A percentile compares a stretch with the other conserved stretches of the same genome.
These are phyloP conservation scores for Hephaestus fuliginosus DNA, from an alignment of 2,797 vertebrate genomes.

Conservation along the genomic window DNA sequence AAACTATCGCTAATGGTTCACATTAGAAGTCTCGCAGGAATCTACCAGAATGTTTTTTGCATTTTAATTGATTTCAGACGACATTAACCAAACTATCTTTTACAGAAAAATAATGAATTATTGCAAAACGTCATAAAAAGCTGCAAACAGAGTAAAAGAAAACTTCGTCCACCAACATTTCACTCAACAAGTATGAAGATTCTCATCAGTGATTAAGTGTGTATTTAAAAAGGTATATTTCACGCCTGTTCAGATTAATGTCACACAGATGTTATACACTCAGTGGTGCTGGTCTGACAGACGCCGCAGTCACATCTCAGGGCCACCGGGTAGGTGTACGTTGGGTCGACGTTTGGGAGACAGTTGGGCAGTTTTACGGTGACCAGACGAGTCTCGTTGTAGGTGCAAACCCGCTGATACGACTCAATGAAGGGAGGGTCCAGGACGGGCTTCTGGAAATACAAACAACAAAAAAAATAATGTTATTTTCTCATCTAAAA, in stretches of 20 bases:
- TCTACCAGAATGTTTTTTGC: background rate
- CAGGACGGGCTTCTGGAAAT: conserved; percentile 89
- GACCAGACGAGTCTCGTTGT: conserved; percentile 89
- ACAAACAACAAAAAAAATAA: background rate
- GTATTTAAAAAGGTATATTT: background rate
- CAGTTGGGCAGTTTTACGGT: conserved; percentile 91
- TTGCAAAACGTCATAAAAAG: background rate
- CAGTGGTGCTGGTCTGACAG: conserved; percentile 91
- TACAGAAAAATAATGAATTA: background rate
- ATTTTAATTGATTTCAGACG: background rate
- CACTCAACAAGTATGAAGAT: background rate
- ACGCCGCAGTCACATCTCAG: conserved; percentile 91
- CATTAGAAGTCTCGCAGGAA: background rate
- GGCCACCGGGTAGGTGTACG: conserved; percentile 92
- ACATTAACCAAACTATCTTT: background rate
- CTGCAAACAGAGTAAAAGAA: too few relatives aligned
- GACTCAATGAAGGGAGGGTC: conserved; percentile 92
- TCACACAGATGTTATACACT: conserved; percentile 88
- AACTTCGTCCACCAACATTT: background rate
- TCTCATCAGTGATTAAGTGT: background rate
- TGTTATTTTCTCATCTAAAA: background rate
- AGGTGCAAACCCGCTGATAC: conserved; percentile 92
- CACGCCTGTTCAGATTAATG: background rate
- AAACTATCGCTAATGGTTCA: background rate
- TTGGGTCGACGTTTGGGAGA: conserved; percentile 83